phyloP scores from a whole-genome alignment of 1,140 invertebrate genomes.

The Lasioglossum albipes region DNA sequence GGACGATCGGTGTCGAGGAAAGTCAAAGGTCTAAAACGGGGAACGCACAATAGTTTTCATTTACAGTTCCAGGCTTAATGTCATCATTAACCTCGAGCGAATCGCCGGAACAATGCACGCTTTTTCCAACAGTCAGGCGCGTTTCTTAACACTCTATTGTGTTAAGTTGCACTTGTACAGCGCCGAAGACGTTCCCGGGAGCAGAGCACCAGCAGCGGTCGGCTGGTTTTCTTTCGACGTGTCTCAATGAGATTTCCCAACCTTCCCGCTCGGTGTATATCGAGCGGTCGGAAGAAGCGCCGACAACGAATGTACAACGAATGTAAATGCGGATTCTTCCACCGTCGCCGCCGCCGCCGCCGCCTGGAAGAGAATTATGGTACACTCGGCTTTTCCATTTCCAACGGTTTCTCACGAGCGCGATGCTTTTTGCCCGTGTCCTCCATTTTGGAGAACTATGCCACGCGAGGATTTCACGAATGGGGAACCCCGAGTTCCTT shows the following conservation, averaged over 20 bases:
- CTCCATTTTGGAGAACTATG: neutral
- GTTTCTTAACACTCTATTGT: constrained; percentile 44
- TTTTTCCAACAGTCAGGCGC: constrained; percentile 15
- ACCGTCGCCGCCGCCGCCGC: too few relatives aligned
- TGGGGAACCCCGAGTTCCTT: neutral
- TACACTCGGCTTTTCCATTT: neutral
- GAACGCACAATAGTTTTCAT: neutral
- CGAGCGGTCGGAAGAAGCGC: neutral
- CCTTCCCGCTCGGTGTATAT: neutral
- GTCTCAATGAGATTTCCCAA: constrained; percentile 30
- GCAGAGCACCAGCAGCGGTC: neutral
- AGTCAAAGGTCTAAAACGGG: neutral
- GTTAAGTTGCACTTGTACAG: neutral
- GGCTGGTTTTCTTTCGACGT: constrained; percentile 16
- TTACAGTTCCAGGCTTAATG: constrained; percentile 14
- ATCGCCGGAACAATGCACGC: constrained; percentile 17
- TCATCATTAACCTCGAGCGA: constrained; percentile 37
- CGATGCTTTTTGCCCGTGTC: neutral
- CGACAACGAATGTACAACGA: constrained; percentile 20
- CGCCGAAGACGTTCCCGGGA: constrained; percentile 4
- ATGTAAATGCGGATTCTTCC: constrained; percentile 13
- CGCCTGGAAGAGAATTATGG: neutral
- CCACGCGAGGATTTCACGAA: constrained; percentile 6
- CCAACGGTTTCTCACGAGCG: constrained; percentile 5
- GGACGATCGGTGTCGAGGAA: too few relatives aligned